Evolutionary conservation across 2,797 vertebrate genomes (phyloP).

Genomic region (Bufotes viridis): DNA sequence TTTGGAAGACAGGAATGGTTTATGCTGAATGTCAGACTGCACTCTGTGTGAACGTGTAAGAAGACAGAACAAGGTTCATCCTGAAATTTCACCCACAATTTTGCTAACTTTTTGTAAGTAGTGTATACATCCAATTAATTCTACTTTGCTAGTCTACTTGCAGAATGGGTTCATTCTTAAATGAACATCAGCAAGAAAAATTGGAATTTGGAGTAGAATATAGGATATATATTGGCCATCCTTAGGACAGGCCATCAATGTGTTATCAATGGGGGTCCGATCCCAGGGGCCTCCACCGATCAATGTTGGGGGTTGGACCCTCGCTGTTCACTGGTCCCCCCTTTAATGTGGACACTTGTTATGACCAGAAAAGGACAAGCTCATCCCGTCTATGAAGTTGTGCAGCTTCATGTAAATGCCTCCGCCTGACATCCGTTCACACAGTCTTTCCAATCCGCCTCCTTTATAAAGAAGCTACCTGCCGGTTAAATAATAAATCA

Average conservation of each 20-base stretch:
- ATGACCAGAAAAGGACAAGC: constrained; percentile 32
- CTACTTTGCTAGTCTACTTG: no score
- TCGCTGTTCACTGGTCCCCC: neutral
- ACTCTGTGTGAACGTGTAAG: no score
- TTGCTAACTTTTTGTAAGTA: no score
- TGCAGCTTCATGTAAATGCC: constrained; percentile 57
- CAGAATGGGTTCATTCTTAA: no score
- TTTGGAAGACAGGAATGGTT: no score
- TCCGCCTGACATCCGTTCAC: constrained; percentile 49
- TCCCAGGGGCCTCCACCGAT: neutral
- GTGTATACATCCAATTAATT: no score
- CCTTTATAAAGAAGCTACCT: constrained; percentile 50
- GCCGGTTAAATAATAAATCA: constrained; percentile 66
- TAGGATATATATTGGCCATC: no score
- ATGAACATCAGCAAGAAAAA: no score
- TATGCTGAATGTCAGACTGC: no score
- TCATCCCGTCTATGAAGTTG: constrained; percentile 29
- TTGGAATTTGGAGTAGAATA: no score
- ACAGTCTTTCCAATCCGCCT: constrained; percentile 56
- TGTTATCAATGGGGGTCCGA: neutral
- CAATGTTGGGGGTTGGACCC: neutral
- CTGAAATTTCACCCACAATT: no score
- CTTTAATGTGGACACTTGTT: neutral
- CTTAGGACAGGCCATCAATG: neutral
- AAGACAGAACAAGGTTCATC: no score